Conservation (phyloP, 1,140 invertebrate genomes). For the Aplysia californica region DNA sequence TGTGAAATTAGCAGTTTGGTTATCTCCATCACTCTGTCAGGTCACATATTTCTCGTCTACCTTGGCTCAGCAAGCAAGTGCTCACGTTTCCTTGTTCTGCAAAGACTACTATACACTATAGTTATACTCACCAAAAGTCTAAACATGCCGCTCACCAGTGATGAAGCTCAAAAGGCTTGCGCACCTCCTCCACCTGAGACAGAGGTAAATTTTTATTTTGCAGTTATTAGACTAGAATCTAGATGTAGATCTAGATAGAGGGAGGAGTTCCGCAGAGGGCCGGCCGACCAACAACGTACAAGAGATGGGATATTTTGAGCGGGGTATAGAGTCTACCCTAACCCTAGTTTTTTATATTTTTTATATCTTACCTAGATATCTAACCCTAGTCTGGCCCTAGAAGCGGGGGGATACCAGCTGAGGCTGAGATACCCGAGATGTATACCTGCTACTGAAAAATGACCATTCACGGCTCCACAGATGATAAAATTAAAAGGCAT, state of each 20-base stretch:
- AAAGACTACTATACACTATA: too few relatives aligned
- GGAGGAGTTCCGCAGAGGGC: too few relatives aligned
- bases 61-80: too few relatives aligned
- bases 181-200: constrained; percentile 25
- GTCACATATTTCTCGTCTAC: too few relatives aligned
- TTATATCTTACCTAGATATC: neutral
- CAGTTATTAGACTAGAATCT: neutral
- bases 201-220: constrained; percentile 23
- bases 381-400: neutral
- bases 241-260: neutral
- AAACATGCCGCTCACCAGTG: constrained; percentile 24
- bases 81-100: too few relatives aligned
- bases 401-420: neutral
- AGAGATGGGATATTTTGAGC: too few relatives aligned
- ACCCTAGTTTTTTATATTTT: neutral
- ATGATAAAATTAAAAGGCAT: neutral
- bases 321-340: neutral
- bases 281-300: too few relatives aligned
- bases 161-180: constrained; percentile 17
- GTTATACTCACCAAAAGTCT: too few relatives aligned
- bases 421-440: neutral
- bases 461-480: neutral
- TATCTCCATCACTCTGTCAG: too few relatives aligned
- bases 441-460: too few relatives aligned
- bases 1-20: too few relatives aligned